These are phyloP conservation scores for Metalampra italica DNA, from an alignment of 2,888 invertebrate species.

Conservation along the genomic window DNA sequence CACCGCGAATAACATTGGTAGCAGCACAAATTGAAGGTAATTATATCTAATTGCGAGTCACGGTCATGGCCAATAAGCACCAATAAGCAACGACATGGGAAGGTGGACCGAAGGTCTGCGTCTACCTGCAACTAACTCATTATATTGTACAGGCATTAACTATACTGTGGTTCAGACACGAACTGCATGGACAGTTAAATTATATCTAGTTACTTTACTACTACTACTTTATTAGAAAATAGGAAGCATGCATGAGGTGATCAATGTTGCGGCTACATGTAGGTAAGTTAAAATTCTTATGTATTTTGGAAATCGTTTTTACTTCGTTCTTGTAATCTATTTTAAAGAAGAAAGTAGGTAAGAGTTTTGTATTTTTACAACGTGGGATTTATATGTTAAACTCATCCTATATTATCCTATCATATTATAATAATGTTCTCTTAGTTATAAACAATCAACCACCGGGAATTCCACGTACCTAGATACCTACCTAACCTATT, in stretches of 20 bases:
- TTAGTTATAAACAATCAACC: too few species aligned
- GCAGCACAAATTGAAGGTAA: conserved; percentile 73
- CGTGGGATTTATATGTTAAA: neutral
- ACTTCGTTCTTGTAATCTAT: too few species aligned
- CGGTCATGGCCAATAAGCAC: conserved; percentile 78
- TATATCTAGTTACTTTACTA: neutral
- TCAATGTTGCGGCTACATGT: too few species aligned
- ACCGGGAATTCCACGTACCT: conserved; percentile 47
- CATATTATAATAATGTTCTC: too few species aligned
- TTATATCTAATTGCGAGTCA: conserved; percentile 73
- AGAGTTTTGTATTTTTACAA: too few species aligned
- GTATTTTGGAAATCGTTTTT: too few species aligned
- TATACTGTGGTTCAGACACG: neutral
- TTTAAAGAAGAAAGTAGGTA: too few species aligned
- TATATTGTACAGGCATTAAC: conserved; percentile 11
- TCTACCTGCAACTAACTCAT: conserved; percentile 28
- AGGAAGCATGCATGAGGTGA: too few species aligned
- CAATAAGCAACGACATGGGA: conserved; percentile 71
- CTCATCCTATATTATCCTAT: neutral
- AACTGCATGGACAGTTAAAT: neutral
- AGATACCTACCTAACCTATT: too few species aligned
- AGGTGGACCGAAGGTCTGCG: conserved; percentile 53
- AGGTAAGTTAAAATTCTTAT: too few species aligned
- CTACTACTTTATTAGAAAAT: too few species aligned
- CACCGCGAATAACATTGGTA: conserved; percentile 60